Conservation (phyloP, 2,113 vertebrate genomes). For the Fregetta grallaria region DNA sequence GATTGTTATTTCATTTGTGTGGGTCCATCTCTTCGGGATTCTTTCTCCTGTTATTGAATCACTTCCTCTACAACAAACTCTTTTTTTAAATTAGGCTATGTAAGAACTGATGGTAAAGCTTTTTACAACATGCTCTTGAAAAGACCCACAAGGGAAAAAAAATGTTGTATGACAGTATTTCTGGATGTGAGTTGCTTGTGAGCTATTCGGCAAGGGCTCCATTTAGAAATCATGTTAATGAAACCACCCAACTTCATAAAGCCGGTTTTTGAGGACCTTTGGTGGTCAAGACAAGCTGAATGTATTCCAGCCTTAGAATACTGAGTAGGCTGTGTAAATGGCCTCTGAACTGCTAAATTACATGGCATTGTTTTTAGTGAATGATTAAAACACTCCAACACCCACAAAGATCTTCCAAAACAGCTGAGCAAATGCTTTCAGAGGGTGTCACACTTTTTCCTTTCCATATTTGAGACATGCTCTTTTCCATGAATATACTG, state of each 20-base stretch:
- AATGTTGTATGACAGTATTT: neutral
- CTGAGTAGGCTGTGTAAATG: constrained; percentile 26
- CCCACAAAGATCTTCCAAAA: constrained; percentile 52
- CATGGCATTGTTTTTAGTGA: constrained; percentile 53
- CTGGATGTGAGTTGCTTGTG: neutral
- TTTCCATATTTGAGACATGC: constrained; percentile 35
- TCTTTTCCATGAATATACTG: neutral
- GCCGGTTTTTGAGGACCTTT: neutral
- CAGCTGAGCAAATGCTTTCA: constrained; percentile 27
- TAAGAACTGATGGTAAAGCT: neutral
- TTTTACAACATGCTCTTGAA: neutral
- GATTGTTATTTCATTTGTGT: neutral
- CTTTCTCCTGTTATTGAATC: neutral
- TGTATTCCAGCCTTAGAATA: neutral
- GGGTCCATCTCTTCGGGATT: neutral
- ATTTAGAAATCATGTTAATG: neutral
- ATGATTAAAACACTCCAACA: constrained; percentile 61
- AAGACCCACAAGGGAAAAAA: neutral
- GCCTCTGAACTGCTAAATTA: constrained; percentile 44
- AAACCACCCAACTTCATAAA: neutral
- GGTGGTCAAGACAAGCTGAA: constrained; percentile 13
- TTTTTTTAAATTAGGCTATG: neutral
- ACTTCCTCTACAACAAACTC: neutral
- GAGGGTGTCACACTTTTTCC: constrained; percentile 47
- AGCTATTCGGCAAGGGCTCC: neutral